phyloP scores from a whole-genome alignment of 2,888 invertebrate genomes.

The Brachyopa scutellaris region DNA sequence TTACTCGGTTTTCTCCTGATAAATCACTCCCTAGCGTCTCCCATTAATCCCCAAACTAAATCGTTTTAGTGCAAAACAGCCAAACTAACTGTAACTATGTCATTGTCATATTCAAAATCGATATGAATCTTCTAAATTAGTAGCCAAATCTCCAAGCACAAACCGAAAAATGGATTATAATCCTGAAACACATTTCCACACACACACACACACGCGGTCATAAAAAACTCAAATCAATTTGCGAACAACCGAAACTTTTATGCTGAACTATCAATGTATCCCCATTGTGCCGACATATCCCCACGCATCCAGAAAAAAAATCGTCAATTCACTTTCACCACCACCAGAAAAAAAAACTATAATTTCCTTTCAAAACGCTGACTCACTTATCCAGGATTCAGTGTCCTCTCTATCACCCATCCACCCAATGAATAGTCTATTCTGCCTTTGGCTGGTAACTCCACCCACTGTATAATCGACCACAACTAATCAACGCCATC shows the following conservation, averaged over 20 bases:
- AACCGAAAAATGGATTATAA: conserved; percentile 17
- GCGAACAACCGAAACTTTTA: conserved; percentile 62
- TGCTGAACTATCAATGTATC: conserved; percentile 62
- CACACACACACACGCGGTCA: conserved; percentile 5
- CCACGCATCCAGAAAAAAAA: conserved; percentile 3
- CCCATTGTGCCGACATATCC: conserved; percentile 21
- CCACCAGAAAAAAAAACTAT: conserved; percentile 65
- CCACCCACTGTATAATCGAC: conserved; percentile 34
- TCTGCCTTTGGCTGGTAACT: neutral
- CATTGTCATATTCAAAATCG: too few relatives aligned
- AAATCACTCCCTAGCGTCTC: too few relatives aligned
- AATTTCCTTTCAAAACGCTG: conserved; percentile 68
- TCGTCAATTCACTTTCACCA: conserved; percentile 43
- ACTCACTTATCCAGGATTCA: conserved; percentile 54
- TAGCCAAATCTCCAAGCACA: conserved; percentile 7
- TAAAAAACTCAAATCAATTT: conserved; percentile 63
- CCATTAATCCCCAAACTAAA: too few relatives aligned
- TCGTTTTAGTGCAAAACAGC: too few relatives aligned
- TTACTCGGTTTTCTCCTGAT: too few relatives aligned
- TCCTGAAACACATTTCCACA: conserved; percentile 12
- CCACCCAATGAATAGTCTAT: neutral
- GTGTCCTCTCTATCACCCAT: neutral
- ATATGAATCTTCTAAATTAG: conserved; percentile 26
- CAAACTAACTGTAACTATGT: too few relatives aligned
- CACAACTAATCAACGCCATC: conserved; percentile 66